These are phyloP conservation scores for Xyrauchen texanus DNA, from an alignment of 2,113 vertebrate genomes.

Conservation along the genomic window DNA sequence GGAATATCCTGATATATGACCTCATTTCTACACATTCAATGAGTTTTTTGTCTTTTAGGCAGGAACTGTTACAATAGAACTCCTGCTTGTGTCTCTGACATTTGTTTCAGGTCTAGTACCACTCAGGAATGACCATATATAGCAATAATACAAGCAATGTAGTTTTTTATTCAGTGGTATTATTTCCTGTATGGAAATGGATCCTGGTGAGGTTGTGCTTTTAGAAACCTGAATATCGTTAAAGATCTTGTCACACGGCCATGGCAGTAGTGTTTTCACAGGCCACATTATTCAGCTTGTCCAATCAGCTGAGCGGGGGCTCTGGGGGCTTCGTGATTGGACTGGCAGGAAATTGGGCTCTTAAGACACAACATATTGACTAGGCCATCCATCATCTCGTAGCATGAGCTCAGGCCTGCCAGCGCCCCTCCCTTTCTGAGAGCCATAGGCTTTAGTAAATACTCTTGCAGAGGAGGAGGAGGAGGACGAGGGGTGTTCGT, in stretches of 20 bases:
- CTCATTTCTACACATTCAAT: not conserved
- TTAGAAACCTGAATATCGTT: conserved; percentile 79
- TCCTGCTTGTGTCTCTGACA: too few relatives aligned
- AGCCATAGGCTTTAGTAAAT: conserved; percentile 95
- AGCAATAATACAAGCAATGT: too few relatives aligned
- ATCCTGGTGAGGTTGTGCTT: conserved; percentile 60
- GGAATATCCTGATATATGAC: conserved; percentile 52
- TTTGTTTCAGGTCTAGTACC: not conserved
- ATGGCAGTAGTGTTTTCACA: conserved; percentile 90
- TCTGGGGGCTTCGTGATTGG: conserved; percentile 95
- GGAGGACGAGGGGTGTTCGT: conserved; percentile 71
- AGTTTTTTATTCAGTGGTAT: conserved; percentile 62
- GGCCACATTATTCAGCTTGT: conserved; percentile 92
- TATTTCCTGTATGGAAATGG: conserved; percentile 66
- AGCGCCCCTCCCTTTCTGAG: conserved; percentile 78
- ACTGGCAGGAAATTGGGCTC: conserved; percentile 99
- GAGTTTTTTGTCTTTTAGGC: not conserved
- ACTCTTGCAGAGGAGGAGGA: conserved; percentile 75
- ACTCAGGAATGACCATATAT: too few relatives aligned
- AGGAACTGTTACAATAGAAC: too few relatives aligned
- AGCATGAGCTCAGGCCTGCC: conserved; percentile 88
- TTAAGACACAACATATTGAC: conserved; percentile 98
- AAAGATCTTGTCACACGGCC: conserved; percentile 74
- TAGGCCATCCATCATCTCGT: conserved; percentile 99
- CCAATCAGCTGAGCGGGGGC: conserved; percentile 94